Percentiles rank a stretch among this genome's conserved stretches.
Conservation (phyloP, 2,797 vertebrate genomes). For the Lagorchestes hirsutus region DNA sequence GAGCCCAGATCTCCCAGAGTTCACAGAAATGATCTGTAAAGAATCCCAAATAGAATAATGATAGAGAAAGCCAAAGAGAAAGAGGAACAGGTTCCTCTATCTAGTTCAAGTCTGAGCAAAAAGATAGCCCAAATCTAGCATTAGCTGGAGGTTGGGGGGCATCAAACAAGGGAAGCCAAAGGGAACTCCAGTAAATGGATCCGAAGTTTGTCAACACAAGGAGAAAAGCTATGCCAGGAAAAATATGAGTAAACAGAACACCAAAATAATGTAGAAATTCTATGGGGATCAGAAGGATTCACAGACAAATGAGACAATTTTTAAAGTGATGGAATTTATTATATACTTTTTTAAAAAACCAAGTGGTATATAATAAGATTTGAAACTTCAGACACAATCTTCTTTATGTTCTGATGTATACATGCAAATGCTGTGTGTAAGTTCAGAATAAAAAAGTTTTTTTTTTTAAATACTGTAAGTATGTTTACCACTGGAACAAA, state of each 20-base stretch:
- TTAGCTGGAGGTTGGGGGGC: not conserved
- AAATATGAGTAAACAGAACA: not conserved
- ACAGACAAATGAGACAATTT: not conserved
- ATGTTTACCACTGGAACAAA: too few relatives aligned
- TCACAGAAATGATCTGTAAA: not conserved
- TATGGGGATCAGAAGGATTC: not conserved
- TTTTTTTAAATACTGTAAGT: too few relatives aligned
- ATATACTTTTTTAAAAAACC: not conserved
- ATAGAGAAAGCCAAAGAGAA: not conserved
- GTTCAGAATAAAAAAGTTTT: too few relatives aligned
- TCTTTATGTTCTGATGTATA: too few relatives aligned
- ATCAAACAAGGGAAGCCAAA: not conserved
- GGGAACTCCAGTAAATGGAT: not conserved
- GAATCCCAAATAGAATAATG: not conserved
- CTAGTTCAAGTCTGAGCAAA: not conserved
- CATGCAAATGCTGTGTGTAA: too few relatives aligned
- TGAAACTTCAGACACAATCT: not conserved
- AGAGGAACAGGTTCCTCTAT: not conserved
- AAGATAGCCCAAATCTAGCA: not conserved
- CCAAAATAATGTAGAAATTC: not conserved
- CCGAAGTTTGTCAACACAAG: not conserved
- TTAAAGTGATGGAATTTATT: not conserved
- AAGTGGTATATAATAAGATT: not conserved
- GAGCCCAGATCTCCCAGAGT: not conserved
- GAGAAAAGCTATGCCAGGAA: not conserved